These are phyloP conservation scores for Lepidocolaptes lacrymiger DNA, from an alignment of 2,797 vertebrate genomes.

Conservation along the genomic window DNA sequence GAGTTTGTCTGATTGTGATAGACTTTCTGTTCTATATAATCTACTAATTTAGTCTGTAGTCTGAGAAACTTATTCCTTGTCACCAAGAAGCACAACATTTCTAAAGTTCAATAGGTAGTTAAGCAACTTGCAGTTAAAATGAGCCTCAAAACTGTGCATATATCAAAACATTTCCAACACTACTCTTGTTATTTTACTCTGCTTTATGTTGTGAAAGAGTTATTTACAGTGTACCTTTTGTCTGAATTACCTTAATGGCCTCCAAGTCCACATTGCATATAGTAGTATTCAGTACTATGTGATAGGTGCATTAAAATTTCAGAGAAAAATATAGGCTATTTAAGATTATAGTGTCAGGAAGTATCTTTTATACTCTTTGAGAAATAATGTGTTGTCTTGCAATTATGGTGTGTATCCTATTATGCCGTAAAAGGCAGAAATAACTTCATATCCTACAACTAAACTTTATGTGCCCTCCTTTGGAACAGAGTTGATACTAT, in stretches of 20 bases:
- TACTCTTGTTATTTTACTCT: not conserved
- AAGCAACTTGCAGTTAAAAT: not conserved
- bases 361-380: not conserved
- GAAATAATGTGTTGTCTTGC: not conserved
- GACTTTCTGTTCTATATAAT: not conserved
- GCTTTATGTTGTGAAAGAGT: not conserved
- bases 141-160: not conserved
- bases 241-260: slow-evolving; percentile 15
- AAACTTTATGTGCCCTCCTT: not conserved
- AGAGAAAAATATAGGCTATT: not conserved
- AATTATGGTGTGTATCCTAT: not conserved
- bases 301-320: not conserved
- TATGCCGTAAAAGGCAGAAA: not conserved
- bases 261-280: not conserved
- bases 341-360: not conserved
- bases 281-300: not conserved
- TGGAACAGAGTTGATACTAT: not conserved
- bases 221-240: not conserved
- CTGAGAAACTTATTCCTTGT: not conserved
- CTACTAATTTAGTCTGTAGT: not conserved
- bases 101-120: not conserved
- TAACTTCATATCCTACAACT: not conserved
- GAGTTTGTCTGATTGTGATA: not conserved
- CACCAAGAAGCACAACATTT: not conserved
- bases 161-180: not conserved